Percentiles rank a stretch among this genome's conserved stretches.
phyloP scores from a whole-genome alignment of 2,113 vertebrate genomes.

The Acanthisitta chloris region DNA sequence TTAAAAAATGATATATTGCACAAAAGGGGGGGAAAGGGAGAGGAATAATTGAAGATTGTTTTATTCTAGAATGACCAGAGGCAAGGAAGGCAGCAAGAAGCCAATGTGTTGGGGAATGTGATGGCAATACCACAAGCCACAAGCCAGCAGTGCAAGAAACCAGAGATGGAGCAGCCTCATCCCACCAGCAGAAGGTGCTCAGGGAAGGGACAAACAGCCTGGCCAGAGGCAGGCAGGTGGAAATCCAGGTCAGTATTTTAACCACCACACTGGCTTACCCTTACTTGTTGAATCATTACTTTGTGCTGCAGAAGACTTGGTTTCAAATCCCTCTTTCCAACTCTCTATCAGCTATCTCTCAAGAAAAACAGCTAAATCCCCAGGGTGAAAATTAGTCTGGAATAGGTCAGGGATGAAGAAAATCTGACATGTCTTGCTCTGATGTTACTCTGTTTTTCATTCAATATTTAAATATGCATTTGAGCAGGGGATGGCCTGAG shows the following conservation, averaged over 20 bases:
- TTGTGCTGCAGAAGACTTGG: background rate
- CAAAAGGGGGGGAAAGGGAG: background rate
- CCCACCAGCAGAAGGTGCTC: background rate
- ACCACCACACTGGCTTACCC: background rate
- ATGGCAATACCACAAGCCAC: background rate
- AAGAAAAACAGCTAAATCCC: background rate
- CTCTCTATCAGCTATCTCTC: background rate
- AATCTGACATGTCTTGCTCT: background rate
- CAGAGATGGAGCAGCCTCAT: background rate
- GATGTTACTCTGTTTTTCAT: background rate
- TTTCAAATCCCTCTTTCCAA: background rate
- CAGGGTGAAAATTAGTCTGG: background rate
- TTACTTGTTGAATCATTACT: background rate
- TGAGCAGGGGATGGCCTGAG: background rate
- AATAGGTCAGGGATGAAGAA: slow-evolving; percentile 4
- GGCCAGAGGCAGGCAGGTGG: background rate
- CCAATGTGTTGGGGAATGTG: fast-evolving
- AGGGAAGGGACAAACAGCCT: background rate
- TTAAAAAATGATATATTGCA: slow-evolving; percentile 73
- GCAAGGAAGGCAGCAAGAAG: background rate
- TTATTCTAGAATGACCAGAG: slow-evolving; percentile 36
- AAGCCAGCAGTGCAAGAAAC: background rate
- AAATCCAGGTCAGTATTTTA: background rate
- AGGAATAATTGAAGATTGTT: slow-evolving; percentile 62
- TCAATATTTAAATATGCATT: background rate